Conservation (phyloP, 2,113 vertebrate species). For the Cinclus mexicanus region DNA sequence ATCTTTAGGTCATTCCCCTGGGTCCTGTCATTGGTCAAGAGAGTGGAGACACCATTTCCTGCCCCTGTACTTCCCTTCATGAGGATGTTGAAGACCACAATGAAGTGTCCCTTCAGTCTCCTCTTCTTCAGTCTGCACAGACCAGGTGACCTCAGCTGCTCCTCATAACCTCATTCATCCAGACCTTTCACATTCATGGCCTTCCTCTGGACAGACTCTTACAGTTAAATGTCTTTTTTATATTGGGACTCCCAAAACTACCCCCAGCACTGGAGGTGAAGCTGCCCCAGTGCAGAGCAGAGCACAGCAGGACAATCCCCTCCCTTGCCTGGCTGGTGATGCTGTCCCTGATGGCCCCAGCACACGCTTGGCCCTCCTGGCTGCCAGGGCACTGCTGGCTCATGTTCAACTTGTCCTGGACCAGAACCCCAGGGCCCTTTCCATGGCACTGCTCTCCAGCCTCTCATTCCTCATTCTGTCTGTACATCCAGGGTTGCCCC, state of each 20-base stretch:
- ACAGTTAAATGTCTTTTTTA: not conserved
- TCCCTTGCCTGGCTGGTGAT: fast-evolving
- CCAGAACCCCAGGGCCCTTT: not conserved
- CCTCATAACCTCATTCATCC: not conserved
- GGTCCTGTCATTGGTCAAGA: not conserved
- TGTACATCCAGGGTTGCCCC: fast-evolving
- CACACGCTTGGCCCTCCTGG: not conserved
- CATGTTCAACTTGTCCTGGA: not conserved
- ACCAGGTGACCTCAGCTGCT: not conserved
- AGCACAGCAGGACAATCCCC: not conserved
- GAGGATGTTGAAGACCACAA: not conserved
- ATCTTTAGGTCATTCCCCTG: not conserved
- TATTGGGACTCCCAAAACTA: fast-evolving
- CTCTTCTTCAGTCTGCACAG: not conserved
- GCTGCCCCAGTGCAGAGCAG: fast-evolving
- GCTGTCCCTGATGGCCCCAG: not conserved
- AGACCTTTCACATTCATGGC: fast-evolving
- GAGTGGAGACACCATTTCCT: not conserved
- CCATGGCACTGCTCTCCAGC: not conserved
- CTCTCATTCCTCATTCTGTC: fast-evolving
- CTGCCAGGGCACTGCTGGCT: not conserved
- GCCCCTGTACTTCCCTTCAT: not conserved
- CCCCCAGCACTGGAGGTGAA: not conserved
- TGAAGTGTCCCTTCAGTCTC: not conserved
- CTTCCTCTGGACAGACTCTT: not conserved